Base-by-base conservation (phyloP, 2,113 vertebrate genomes). In the Hippocampus zosterae region DNA sequence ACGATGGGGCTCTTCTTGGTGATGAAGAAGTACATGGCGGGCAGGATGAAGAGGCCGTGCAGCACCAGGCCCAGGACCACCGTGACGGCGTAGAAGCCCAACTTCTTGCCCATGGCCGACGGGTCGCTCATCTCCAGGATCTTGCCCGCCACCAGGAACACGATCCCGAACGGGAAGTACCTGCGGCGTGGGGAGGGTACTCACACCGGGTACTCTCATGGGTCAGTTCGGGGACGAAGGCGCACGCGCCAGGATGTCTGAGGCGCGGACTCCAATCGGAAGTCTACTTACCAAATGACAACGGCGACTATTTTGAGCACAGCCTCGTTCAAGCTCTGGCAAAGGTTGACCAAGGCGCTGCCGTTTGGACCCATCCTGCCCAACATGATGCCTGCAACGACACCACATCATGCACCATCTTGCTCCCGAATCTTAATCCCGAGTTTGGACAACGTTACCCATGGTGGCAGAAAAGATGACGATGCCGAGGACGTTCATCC, bases 61-160 rank as follows among this genome's bases (percentile, higher is more conserved):
- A 98, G 87, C 65, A 98, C 92, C 50, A 98, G 90, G 41, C 97
- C 97, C 0, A 95, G 96, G 64, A 98, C 95, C 85, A 98, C 96
- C 0, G 97, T 98, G 60, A 96, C 84, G 1, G 96, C 95, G 0
- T 98, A 98, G 88, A 96, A 97, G n/a, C 96, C 97, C 80, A 98
- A 88, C 76, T 98, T 97, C 84, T 97, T 97, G 29, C 97, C 94
- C 68, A 98, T 96, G 4, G 94, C 94, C 0, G 94, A 94, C 0
- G 97, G 97, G 76, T 98, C 96, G 2, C 97, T 96, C 97, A 98
- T 98, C 91, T 98, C 97, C 70, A 98, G 85, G 83, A 98, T 98
- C 88, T 98, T 98, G 44, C 96, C 96, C 0, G 97, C 97, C 25
- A 98, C 96, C 83, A 98, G 93, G 86, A 98, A 98, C 71, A 98